A percentile compares a stretch with the other conserved stretches of the same genome.
Conservation (phyloP, 1,140 invertebrate species). For the Ips nitidus region DNA sequence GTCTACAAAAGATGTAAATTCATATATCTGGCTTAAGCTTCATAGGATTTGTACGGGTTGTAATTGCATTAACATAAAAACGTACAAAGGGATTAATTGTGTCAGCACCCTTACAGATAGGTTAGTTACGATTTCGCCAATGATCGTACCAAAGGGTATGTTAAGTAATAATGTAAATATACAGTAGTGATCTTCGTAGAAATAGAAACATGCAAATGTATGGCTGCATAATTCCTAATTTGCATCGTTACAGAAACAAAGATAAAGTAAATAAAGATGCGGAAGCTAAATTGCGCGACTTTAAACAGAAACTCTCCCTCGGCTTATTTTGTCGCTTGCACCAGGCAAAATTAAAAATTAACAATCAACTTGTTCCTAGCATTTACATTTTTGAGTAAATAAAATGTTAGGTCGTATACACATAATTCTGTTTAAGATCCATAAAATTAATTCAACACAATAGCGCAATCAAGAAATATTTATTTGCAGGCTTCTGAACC, state of each 20-base stretch:
- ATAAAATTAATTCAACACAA: no score
- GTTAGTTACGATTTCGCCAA: neutral
- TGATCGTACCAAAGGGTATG: neutral
- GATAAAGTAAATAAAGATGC: conserved; percentile 15
- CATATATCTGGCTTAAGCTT: conserved; percentile 20
- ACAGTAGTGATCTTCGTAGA: neutral
- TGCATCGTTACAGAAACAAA: conserved; percentile 16
- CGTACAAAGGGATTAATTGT: conserved; percentile 10
- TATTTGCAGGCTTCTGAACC: no score
- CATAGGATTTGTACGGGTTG: conserved; percentile 11
- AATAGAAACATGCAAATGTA: neutral
- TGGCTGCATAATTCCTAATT: conserved; percentile 10
- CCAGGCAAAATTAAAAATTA: conserved; percentile 16
- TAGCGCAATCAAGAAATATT: no score
- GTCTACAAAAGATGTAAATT: conserved; percentile 17
- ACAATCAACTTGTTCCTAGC: conserved; percentile 2
- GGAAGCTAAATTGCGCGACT: conserved; percentile 14
- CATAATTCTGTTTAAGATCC: no score
- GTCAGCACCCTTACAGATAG: neutral
- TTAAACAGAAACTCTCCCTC: neutral
- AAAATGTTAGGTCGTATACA: neutral
- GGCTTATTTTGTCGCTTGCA: conserved; percentile 6
- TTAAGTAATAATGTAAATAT: neutral
- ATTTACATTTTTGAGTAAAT: neutral
- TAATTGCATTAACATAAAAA: conserved; percentile 25